phyloP scores from a whole-genome alignment of 2,797 vertebrate species.

The Anas bahamensis region DNA sequence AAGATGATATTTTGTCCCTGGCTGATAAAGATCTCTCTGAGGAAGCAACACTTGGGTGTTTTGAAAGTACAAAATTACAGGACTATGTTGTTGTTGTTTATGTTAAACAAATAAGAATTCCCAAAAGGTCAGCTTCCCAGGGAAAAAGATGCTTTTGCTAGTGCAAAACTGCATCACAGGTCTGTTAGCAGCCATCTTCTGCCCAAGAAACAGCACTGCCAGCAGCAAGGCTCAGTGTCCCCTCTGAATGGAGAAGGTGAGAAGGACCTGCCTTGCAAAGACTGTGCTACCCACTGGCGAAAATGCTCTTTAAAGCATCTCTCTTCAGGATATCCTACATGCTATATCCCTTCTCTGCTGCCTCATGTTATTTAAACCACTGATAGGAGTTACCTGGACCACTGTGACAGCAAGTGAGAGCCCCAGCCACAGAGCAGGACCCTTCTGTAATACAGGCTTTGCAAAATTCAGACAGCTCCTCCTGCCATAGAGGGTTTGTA shows the following conservation, averaged over 20 bases:
- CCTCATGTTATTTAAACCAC: not conserved
- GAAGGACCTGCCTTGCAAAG: not conserved
- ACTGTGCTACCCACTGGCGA: not conserved
- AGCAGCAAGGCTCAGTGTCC: not conserved
- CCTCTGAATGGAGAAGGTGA: not conserved
- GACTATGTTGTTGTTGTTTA: not conserved
- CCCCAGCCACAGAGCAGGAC: not conserved
- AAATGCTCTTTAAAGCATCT: not conserved
- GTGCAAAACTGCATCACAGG: not conserved
- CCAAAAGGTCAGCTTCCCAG: not conserved
- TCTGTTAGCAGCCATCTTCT: fast-evolving
- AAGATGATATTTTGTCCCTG: not conserved
- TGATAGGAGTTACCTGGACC: not conserved
- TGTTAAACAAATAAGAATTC: not conserved
- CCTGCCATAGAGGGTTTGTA: not conserved
- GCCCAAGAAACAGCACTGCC: not conserved
- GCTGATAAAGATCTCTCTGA: not conserved
- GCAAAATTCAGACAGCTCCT: not conserved
- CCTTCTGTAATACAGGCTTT: not conserved
- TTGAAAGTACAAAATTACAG: not conserved
- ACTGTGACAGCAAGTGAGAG: not conserved
- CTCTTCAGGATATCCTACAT: not conserved
- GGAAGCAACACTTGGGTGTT: not conserved
- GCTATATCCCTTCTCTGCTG: not conserved
- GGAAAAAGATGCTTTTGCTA: not conserved